Evolutionary conservation across 2,888 invertebrate species (phyloP), one percentile per base, ranked within the genome.

Genomic region (Pollenia griseotomentosa): DNA sequence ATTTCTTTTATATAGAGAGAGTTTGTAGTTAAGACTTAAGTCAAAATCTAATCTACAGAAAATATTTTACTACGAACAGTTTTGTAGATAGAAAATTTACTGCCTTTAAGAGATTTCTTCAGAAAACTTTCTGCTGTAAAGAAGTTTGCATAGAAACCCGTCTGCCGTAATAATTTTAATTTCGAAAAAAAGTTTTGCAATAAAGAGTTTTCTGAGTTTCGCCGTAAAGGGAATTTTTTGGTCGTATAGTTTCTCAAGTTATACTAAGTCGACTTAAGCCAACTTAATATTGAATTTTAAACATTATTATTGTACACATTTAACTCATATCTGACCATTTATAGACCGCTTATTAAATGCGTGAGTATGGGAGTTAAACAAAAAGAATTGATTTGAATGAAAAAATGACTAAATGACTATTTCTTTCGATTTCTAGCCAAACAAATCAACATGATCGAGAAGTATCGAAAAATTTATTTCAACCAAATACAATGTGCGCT

Each of bases 381-480:
- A 51, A 57, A 19, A 63, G 63, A 61, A 53, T 63, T 63, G 71
- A 61, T 51, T 63, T 51, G 53, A 80, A 73, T 19, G 44, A 33
- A 14, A 53, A 65, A 71, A 46, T 73, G 42, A 73, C 65, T 73
- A 73, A 80, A 65, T 80, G 44, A 63, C 40, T 65, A 55, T 80
- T 73, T 80, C 55, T 80, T 65, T 33, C 5, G 44, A 65, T 73
- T 73, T 55, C 6, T 16, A 73, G 55, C 19, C 63, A 81, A 81
- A 81, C 63, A 73, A 63, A 61, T 63, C 68, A 33, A 51, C 79
- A 79, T 61, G 59, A 42, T 2, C 40, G 51, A 68, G 0, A 79
- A 61, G 70, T 59, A 51, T 48, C 61, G 40, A 48, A 61, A 80
- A 68, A 51, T n/a, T 10, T 70, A 59, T 61, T 61, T 68, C 16